Evolutionary conservation across 1,140 invertebrate genomes (phyloP).

Genomic region (Drosophila nikananu): DNA sequence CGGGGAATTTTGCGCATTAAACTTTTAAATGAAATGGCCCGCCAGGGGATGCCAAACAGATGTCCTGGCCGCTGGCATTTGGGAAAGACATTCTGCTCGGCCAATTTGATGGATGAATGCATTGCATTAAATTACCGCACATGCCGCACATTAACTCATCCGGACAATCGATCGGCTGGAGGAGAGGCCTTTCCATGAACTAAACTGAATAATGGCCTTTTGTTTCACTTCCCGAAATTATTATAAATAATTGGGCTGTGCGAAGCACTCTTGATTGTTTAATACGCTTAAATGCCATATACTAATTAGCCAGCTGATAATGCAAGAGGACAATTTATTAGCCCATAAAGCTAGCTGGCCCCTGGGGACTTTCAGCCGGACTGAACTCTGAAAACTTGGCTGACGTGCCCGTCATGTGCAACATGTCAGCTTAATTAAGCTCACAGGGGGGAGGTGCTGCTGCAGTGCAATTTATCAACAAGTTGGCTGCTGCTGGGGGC

Average conservation of each 20-base stretch:
- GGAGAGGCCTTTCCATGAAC: background rate
- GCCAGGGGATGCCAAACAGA: conserved; percentile 22
- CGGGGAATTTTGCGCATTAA: conserved; percentile 18
- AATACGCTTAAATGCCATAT: conserved; percentile 15
- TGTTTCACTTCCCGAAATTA: background rate
- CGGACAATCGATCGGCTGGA: background rate
- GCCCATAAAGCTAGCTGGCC: conserved; percentile 25
- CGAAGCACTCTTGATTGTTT: conserved; percentile 20
- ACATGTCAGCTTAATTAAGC: conserved; percentile 74
- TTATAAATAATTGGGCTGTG: conserved; percentile 27
- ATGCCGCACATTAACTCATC: conserved; percentile 25
- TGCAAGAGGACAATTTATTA: conserved; percentile 46
- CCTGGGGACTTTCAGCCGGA: background rate
- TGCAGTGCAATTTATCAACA: conserved; percentile 53
- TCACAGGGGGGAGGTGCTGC: conserved; percentile 13
- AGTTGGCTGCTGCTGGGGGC: conserved; percentile 5
- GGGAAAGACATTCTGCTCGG: conserved; percentile 12
- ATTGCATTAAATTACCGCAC: conserved; percentile 17
- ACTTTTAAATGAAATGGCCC: conserved; percentile 21
- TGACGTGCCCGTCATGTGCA: conserved; percentile 74
- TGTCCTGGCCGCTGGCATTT: conserved; percentile 11
- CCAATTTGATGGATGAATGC: conserved; percentile 18
- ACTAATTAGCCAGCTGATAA: conserved; percentile 39
- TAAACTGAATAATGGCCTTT: conserved; percentile 1
- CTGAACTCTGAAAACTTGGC: conserved; percentile 44